Evolutionary conservation across 2,113 vertebrate genomes (phyloP).

Genomic region (Rhinoptilus africanus): DNA sequence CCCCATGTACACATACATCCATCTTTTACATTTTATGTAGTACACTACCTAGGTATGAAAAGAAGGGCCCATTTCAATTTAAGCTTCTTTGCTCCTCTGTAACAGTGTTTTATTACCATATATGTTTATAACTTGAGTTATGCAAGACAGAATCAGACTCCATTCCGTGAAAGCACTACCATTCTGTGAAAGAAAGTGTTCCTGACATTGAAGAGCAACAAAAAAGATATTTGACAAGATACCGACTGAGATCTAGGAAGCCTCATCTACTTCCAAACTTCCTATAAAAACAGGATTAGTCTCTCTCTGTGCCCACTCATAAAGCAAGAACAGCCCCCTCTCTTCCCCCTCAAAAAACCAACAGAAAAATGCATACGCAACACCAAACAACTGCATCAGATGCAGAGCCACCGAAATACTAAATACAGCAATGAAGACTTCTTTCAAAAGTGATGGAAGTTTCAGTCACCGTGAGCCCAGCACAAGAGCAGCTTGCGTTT

Average conservation of each 20-base stretch:
- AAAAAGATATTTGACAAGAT: neutral
- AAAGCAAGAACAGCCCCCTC: fast-evolving
- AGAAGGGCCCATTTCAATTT: neutral
- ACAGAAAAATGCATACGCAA: neutral
- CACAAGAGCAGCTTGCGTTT: neutral
- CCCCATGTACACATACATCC: neutral
- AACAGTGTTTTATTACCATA: neutral
- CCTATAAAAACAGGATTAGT: neutral
- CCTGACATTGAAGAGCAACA: neutral
- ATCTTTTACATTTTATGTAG: neutral
- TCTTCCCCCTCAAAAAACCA: neutral
- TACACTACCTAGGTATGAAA: neutral
- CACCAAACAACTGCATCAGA: neutral
- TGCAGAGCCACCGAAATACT: neutral
- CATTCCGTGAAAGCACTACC: neutral
- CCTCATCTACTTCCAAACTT: neutral
- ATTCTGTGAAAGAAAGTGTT: neutral
- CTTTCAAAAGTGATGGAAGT: neutral
- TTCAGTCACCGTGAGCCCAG: neutral
- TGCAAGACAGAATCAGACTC: neutral
- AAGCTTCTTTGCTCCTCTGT: neutral
- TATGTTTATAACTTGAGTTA: neutral
- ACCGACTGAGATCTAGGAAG: neutral
- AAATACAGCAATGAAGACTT: fast-evolving
- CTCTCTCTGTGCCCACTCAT: neutral